These are phyloP conservation scores for Artibeus jamaicensis DNA, from an alignment of 2,797 vertebrate genomes.

Conservation along the genomic window DNA sequence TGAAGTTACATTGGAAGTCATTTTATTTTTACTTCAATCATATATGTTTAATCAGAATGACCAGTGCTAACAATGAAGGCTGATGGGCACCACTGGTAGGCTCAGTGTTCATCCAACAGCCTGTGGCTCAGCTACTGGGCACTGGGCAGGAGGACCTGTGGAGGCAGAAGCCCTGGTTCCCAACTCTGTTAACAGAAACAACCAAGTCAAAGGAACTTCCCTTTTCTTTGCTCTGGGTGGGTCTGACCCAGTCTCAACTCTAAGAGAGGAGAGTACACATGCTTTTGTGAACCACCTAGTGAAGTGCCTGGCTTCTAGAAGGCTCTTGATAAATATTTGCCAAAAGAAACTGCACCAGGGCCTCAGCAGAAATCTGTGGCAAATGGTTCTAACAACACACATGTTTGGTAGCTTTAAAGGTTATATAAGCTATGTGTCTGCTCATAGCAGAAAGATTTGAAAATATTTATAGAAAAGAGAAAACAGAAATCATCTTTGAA, in stretches of 20 bases:
- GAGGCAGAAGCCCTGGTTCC: neutral
- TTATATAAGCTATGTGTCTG: neutral
- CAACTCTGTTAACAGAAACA: neutral
- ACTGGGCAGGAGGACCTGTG: accelerated
- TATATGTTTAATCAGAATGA: neutral
- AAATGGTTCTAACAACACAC: neutral
- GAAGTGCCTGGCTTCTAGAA: neutral
- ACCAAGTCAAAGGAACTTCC: neutral
- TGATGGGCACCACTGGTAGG: neutral
- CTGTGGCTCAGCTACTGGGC: neutral
- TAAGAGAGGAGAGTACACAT: neutral
- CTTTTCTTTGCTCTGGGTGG: neutral
- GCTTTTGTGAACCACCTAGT: neutral
- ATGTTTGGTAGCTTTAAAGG: neutral
- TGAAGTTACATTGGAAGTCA: neutral
- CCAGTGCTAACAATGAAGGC: neutral
- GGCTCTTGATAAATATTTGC: neutral
- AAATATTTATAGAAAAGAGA: neutral
- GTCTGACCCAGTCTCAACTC: neutral
- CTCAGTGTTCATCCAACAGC: neutral
- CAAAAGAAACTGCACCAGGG: neutral
- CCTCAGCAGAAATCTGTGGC: neutral
- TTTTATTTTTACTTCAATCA: neutral
- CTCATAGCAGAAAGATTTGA: neutral
- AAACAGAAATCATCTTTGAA: neutral